Evolutionary conservation across 2,797 vertebrate species (phyloP).

Genomic region (Coregonus ussuriensis): DNA sequence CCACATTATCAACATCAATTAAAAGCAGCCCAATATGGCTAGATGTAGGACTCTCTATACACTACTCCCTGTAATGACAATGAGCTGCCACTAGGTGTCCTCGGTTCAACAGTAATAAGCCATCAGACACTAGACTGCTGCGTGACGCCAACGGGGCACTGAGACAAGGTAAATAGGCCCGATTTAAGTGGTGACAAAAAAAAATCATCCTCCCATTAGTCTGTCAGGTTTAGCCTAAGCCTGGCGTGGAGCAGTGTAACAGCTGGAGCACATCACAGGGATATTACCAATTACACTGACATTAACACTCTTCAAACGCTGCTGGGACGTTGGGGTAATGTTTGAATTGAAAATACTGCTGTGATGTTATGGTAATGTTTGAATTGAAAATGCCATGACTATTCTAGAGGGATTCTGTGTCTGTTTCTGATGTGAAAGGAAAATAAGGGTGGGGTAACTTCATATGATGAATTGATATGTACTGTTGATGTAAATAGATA

Average conservation of each 20-base stretch:
- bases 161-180: slow-evolving; percentile 3
- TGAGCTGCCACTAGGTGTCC: neutral
- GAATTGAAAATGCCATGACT: neutral
- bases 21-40: neutral
- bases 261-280: slow-evolving; percentile 18
- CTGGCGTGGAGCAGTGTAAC: slow-evolving; percentile 15
- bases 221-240: slow-evolving; percentile 49
- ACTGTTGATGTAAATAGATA: too few relatives aligned
- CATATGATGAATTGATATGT: too few relatives aligned
- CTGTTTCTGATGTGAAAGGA: neutral
- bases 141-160: neutral
- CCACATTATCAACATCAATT: too few relatives aligned
- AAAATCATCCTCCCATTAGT: slow-evolving; percentile 56
- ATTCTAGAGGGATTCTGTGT: neutral
- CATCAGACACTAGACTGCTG: neutral
- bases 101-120: neutral
- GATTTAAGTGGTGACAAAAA: slow-evolving; percentile 52
- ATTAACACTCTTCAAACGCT: neutral
- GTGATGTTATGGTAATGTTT: too few relatives aligned
- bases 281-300: neutral
- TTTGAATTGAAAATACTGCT: too few relatives aligned
- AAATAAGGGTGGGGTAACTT: neutral
- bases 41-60: neutral
- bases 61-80: neutral
- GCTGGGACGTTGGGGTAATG: too few relatives aligned